phyloP scores from a whole-genome alignment of 2,888 invertebrate species.

The Drosophila pegasa region DNA sequence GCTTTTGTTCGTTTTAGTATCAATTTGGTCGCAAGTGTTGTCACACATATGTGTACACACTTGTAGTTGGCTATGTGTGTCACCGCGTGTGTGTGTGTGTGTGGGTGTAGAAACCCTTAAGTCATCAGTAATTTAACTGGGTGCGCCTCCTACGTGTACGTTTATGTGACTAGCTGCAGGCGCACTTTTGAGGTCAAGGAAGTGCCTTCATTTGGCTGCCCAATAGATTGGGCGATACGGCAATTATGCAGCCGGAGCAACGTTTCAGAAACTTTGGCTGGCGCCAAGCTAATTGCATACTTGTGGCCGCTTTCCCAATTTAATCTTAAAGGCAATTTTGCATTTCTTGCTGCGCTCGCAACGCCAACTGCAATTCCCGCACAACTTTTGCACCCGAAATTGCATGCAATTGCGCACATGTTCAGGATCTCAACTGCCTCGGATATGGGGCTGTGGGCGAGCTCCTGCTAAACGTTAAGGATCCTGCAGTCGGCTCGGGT shows the following conservation, averaged over 20 bases:
- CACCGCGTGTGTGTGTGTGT: constrained; percentile 20
- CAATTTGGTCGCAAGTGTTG: constrained; percentile 75
- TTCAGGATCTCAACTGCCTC: constrained; percentile 36
- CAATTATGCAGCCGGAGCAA: constrained; percentile 36
- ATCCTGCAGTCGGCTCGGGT: constrained; percentile 51
- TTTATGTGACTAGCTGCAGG: constrained; percentile 34
- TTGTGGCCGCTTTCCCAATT: constrained; percentile 48
- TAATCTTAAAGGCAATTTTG: constrained; percentile 75
- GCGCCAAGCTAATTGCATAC: constrained; percentile 62
- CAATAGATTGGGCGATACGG: constrained; percentile 16
- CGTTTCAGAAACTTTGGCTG: constrained; percentile 17
- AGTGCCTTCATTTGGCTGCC: constrained; percentile 51
- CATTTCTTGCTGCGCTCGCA: constrained; percentile 50
- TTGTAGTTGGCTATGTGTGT: constrained; percentile 19
- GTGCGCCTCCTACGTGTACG: constrained; percentile 42
- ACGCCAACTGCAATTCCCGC: constrained; percentile 61
- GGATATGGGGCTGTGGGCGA: constrained; percentile 8
- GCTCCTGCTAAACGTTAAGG: constrained; percentile 32
- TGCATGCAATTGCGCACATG: constrained; percentile 72
- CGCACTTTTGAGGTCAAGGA: constrained; percentile 77
- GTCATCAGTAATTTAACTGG: constrained; percentile 63
- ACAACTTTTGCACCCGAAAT: constrained; percentile 68
- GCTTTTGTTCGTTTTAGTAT: constrained; percentile 64
- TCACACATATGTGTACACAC: constrained; percentile 21
- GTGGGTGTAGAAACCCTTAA: constrained; percentile 59